These are phyloP conservation scores for Eristalis arbustorum DNA, from an alignment of 2,888 invertebrate genomes.

Conservation along the genomic window DNA sequence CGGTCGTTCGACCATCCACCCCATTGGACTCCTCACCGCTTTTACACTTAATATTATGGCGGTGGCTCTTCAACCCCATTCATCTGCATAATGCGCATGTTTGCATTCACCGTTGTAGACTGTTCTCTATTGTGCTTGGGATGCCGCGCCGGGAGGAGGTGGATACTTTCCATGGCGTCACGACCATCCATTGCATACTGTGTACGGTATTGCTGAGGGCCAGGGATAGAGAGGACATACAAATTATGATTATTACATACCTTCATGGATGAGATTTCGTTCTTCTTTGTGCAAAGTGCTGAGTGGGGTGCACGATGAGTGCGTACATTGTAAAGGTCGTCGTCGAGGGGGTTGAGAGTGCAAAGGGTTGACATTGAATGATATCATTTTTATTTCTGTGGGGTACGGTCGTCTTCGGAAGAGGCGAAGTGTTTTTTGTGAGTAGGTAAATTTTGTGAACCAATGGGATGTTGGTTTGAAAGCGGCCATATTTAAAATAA, in stretches of 20 bases:
- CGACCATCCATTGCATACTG: background rate
- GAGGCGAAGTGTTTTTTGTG: background rate
- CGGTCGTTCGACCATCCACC: slow-evolving; percentile 3
- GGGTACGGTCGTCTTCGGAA: too few species aligned
- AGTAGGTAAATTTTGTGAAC: background rate
- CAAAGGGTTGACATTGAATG: slow-evolving; percentile 8
- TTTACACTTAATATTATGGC: slow-evolving; percentile 10
- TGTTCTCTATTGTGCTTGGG: background rate
- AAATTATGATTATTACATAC: slow-evolving; percentile 43
- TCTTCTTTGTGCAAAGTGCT: background rate
- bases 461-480: slow-evolving; percentile 4
- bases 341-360: background rate
- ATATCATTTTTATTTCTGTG: background rate
- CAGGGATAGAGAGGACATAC: slow-evolving; percentile 20
- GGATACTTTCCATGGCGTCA: background rate
- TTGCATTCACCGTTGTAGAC: slow-evolving; percentile 4
- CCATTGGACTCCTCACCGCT: background rate
- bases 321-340: background rate
- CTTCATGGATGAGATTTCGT: slow-evolving; percentile 23
- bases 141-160: background rate
- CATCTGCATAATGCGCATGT: slow-evolving; percentile 47
- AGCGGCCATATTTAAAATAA: slow-evolving; percentile 16
- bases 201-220: slow-evolving; percentile 3
- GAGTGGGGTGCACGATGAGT: background rate
- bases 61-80: slow-evolving; percentile 6